Percentiles rank a stretch among this genome's conserved stretches.
phyloP scores from a whole-genome alignment of 2,888 invertebrate species.

The Fragum whitleyi region DNA sequence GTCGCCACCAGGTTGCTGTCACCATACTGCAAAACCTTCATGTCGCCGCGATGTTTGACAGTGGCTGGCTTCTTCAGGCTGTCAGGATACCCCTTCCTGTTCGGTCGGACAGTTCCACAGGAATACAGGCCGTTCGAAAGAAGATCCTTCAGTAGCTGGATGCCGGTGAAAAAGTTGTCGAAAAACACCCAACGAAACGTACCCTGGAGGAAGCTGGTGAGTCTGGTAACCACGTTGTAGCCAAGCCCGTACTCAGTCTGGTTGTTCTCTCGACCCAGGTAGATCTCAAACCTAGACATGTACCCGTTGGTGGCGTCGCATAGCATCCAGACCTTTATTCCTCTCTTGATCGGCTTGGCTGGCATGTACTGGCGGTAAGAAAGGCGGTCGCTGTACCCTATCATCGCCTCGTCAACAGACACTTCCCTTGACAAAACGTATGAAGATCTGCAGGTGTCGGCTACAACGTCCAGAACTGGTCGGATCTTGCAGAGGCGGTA shows the following conservation, averaged over 20 bases:
- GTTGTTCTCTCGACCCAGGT: neutral
- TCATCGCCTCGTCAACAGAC: neutral
- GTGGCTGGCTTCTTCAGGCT: neutral
- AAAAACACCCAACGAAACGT: conserved; percentile 8
- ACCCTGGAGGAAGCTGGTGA: neutral
- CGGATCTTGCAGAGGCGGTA: neutral
- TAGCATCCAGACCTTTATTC: neutral
- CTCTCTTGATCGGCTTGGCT: neutral
- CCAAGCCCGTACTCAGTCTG: neutral
- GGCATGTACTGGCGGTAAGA: neutral
- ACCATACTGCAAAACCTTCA: no score
- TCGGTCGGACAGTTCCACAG: neutral
- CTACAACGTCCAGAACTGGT: no score
- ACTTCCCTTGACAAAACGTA: neutral
- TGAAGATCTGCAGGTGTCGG: no score
- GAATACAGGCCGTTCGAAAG: neutral
- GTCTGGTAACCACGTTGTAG: neutral
- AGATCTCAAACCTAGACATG: neutral
- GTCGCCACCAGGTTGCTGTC: no score
- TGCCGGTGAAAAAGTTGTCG: conserved; percentile 5
- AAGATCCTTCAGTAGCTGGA: neutral
- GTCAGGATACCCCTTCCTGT: neutral
- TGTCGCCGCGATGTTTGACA: no score
- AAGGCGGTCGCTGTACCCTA: neutral
- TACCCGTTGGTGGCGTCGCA: neutral